phyloP scores from a whole-genome alignment of 92 coral and sea anemone species.

The Virgularia gustaviana region DNA sequence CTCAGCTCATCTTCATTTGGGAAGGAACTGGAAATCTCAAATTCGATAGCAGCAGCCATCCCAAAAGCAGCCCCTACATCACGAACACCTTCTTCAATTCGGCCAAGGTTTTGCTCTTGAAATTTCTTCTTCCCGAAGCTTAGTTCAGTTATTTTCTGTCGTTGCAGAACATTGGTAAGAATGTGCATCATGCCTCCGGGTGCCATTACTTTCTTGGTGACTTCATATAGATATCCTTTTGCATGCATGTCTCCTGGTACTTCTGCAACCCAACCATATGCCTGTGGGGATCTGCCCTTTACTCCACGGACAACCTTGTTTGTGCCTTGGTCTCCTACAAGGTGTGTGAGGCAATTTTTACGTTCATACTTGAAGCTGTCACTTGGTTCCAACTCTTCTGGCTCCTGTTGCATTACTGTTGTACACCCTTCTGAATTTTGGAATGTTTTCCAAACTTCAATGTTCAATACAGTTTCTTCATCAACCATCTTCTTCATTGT shows the following conservation, averaged over 20 bases:
- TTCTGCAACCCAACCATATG: conserved; percentile 48
- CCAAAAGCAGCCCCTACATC: conserved; percentile 23
- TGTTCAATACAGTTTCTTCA: neutral
- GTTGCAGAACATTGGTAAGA: conserved; percentile 31
- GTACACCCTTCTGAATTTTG: neutral
- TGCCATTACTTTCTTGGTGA: conserved; percentile 31
- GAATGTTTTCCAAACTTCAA: conserved; percentile 24
- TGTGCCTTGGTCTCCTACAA: conserved; percentile 53
- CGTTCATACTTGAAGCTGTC: neutral
- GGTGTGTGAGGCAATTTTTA: neutral
- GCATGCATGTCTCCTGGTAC: conserved; percentile 57
- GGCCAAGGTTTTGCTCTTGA: conserved; percentile 15
- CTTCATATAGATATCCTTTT: conserved; percentile 58
- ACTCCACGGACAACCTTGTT: conserved; percentile 31
- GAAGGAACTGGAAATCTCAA: conserved; percentile 23
- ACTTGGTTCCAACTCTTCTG: too few species aligned
- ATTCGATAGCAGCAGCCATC: conserved; percentile 25
- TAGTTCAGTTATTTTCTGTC: conserved; percentile 49
- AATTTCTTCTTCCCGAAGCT: conserved; percentile 28
- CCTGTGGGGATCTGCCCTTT: conserved; percentile 12
- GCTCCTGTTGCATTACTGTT: too few species aligned
- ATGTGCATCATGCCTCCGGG: conserved; percentile 40
- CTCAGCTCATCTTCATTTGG: conserved; percentile 29
- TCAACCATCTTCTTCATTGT: neutral
- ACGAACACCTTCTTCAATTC: conserved; percentile 20